A percentile compares a stretch with the other conserved stretches of the same genome.
Evolutionary conservation across 1,140 invertebrate genomes (phyloP).

Genomic region (Zaprionus taronus): DNA sequence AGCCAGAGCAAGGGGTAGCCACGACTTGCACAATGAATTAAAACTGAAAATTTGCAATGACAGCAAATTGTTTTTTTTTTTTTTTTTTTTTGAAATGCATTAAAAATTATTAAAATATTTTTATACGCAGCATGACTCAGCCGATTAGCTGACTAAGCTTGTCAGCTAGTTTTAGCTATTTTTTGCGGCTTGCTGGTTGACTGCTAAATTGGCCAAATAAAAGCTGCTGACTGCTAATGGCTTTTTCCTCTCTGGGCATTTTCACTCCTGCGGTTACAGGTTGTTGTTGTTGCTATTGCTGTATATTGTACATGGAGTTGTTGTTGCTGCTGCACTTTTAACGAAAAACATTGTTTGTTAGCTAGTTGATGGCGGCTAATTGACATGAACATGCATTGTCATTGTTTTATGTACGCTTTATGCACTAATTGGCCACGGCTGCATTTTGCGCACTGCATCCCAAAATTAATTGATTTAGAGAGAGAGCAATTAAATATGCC

Average conservation of each 20-base stretch:
- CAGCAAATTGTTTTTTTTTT: neutral
- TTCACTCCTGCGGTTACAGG: constrained; percentile 13
- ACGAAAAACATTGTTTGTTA: too few species aligned
- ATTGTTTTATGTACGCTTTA: constrained; percentile 44
- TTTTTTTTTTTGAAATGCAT: neutral
- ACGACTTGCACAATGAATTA: neutral
- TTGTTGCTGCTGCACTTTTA: constrained; percentile 20
- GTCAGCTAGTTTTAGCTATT: neutral
- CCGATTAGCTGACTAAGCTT: constrained; percentile 5
- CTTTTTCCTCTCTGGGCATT: constrained; percentile 42
- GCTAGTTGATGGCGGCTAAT: constrained; percentile 49
- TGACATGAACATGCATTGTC: constrained; percentile 46
- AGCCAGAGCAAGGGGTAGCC: neutral
- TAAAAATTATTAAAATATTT: neutral
- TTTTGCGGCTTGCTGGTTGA: constrained; percentile 13
- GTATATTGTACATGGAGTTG: constrained; percentile 12
- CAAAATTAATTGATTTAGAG: constrained; percentile 60
- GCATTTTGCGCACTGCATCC: constrained; percentile 21
- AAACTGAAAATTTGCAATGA: neutral
- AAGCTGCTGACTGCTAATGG: constrained; percentile 46
- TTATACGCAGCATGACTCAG: neutral
- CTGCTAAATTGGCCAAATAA: constrained; percentile 54
- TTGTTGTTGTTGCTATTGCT: constrained; percentile 12
- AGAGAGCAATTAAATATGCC: constrained; percentile 51
- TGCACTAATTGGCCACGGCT: constrained; percentile 42